These are phyloP conservation scores for Oreamnos americanus DNA, from an alignment of 2,113 vertebrate species.

Conservation along the genomic window DNA sequence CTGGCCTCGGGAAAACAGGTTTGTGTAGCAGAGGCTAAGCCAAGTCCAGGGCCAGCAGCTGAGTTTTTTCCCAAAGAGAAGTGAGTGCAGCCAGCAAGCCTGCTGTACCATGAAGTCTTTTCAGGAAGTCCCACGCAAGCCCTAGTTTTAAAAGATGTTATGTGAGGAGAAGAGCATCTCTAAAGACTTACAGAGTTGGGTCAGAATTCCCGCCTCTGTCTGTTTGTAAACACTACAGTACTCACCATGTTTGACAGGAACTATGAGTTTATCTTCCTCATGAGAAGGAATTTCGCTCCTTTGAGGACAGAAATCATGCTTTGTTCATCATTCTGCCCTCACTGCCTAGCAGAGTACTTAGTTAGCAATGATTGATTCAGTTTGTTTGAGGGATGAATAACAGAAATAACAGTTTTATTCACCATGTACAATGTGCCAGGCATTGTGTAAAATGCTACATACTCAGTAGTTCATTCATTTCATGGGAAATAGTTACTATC, in stretches of 20 bases:
- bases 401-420: neutral
- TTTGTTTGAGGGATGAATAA: neutral
- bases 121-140: neutral
- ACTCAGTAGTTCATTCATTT: neutral
- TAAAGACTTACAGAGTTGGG: neutral
- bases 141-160: neutral
- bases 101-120: neutral
- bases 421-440: neutral
- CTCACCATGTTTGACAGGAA: neutral
- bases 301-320: neutral
- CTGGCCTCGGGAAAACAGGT: neutral
- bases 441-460: neutral
- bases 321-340: neutral
- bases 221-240: neutral
- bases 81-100: neutral
- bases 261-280: neutral
- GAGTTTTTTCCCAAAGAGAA: neutral
- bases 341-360: neutral
- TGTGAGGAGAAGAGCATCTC: neutral
- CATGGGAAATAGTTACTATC: neutral
- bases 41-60: neutral
- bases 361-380: neutral
- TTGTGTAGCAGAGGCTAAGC: neutral
- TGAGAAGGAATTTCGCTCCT: neutral
- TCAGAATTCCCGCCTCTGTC: neutral